phyloP scores from a whole-genome alignment of 2,888 invertebrate species.

The Nephrotoma flavescens region DNA sequence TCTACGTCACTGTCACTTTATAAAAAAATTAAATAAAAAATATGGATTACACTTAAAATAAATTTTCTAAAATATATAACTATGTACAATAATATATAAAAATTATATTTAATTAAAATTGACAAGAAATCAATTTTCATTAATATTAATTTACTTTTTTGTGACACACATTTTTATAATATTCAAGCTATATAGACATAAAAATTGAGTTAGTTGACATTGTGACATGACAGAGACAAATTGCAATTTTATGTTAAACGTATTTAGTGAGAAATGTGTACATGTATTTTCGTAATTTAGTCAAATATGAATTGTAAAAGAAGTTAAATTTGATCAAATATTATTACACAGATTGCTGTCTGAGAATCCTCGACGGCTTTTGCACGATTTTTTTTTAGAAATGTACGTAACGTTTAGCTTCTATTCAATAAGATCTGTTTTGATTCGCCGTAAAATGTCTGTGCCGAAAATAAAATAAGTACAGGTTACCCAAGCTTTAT shows the following conservation, averaged over 20 bases:
- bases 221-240: neutral
- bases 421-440: too few relatives aligned
- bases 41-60: neutral
- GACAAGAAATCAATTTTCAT: conserved; percentile 3
- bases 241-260: neutral
- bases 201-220: neutral
- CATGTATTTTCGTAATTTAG: too few relatives aligned
- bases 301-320: too few relatives aligned
- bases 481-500: too few relatives aligned
- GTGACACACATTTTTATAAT: neutral
- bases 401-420: too few relatives aligned
- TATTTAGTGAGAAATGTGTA: too few relatives aligned
- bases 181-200: neutral
- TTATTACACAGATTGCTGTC: too few relatives aligned
- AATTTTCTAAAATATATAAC: neutral
- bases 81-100: neutral
- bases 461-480: too few relatives aligned
- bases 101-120: neutral
- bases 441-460: too few relatives aligned
- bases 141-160: conserved; percentile 1
- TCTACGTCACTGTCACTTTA: neutral
- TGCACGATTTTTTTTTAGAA: too few relatives aligned
- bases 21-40: neutral
- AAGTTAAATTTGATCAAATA: too few relatives aligned
- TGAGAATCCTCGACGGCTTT: too few relatives aligned